Evolutionary conservation across 2,113 vertebrate genomes (phyloP).

Genomic region (Pristiophorus japonicus): DNA sequence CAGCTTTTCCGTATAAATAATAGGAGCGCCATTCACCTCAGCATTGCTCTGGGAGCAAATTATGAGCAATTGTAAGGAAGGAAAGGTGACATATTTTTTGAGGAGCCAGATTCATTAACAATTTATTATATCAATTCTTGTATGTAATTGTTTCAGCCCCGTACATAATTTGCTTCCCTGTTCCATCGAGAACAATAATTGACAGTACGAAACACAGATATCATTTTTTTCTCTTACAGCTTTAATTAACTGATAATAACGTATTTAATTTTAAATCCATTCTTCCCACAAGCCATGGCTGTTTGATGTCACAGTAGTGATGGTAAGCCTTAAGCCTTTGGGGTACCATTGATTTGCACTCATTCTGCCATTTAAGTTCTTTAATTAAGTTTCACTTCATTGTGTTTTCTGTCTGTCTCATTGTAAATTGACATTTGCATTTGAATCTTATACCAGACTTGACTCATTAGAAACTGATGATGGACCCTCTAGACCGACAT

Average conservation of each 20-base stretch:
- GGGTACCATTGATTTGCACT: slow-evolving; percentile 23
- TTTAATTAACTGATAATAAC: slow-evolving; percentile 32
- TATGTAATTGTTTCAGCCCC: background rate
- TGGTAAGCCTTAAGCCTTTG: background rate
- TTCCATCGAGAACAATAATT: slow-evolving; percentile 1
- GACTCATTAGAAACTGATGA: slow-evolving; percentile 17
- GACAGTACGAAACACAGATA: background rate
- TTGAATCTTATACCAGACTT: background rate
- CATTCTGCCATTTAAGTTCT: slow-evolving; percentile 30
- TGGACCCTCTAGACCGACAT: background rate
- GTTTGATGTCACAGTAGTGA: background rate
- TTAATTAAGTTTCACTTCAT: slow-evolving; percentile 33
- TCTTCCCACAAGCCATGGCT: background rate
- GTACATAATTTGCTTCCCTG: slow-evolving; percentile 11
- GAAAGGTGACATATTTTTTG: background rate
- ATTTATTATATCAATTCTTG: background rate
- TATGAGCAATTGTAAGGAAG: background rate
- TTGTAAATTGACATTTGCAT: slow-evolving; percentile 27
- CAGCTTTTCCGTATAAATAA: background rate
- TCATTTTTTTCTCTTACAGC: background rate
- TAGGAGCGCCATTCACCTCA: background rate
- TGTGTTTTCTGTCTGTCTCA: background rate
- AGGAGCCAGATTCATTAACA: background rate
- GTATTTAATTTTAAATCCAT: slow-evolving; percentile 11
- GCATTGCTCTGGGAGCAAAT: background rate